phyloP scores from a whole-genome alignment of 2,113 vertebrate species.

The Emydura subglobosa region DNA sequence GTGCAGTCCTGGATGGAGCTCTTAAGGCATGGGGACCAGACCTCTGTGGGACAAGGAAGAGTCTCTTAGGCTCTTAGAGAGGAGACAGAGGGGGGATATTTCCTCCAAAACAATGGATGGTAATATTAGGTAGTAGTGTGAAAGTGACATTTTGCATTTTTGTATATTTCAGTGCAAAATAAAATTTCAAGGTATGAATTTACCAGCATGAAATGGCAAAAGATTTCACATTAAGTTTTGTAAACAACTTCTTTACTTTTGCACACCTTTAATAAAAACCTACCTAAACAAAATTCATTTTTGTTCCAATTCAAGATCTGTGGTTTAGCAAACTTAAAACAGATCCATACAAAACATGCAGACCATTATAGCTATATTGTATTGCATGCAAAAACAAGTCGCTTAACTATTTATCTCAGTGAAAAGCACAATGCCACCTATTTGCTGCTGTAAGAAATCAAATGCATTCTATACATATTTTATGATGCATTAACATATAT shows the following conservation, averaged over 20 bases:
- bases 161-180: neutral
- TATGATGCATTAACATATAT: neutral
- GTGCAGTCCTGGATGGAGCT: neutral
- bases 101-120: neutral
- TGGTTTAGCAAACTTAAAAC: constrained; percentile 12
- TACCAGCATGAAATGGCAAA: neutral
- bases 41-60: neutral
- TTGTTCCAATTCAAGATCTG: neutral
- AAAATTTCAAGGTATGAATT: neutral
- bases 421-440: constrained; percentile 14
- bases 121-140: neutral
- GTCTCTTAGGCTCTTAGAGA: neutral
- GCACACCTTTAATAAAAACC: neutral
- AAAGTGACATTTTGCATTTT: neutral
- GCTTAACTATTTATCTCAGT: neutral
- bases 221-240: neutral
- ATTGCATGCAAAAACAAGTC: neutral
- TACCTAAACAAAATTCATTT: neutral
- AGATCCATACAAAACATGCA: neutral
- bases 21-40: neutral
- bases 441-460: constrained; percentile 14
- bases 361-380: neutral
- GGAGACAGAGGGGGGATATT: neutral
- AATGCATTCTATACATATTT: neutral
- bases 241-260: neutral